Percentiles rank a stretch among this genome's conserved stretches.
phyloP scores from a whole-genome alignment of 2,797 vertebrate species.

The Dendrocincla tyrannina region DNA sequence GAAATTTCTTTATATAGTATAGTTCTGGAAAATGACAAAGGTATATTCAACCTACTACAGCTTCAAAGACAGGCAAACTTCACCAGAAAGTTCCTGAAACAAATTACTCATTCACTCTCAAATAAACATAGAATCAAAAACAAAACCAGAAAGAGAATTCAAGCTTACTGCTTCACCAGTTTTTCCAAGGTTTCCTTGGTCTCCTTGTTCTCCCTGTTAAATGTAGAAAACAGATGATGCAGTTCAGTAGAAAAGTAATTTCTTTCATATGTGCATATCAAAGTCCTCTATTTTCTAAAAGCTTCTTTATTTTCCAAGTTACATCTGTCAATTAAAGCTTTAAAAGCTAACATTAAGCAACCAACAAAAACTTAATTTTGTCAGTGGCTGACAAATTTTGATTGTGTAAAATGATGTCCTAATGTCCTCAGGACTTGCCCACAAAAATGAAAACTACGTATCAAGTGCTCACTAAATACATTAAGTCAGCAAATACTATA shows the following conservation, averaged over 20 bases:
- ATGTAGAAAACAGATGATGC: conserved; percentile 39
- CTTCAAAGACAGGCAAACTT: background rate
- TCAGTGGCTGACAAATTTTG: background rate
- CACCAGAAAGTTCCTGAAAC: background rate
- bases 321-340: background rate
- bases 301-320: background rate
- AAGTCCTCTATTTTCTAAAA: background rate
- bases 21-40: background rate
- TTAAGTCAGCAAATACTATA: background rate
- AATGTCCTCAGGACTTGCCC: background rate
- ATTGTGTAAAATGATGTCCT: background rate
- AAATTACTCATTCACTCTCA: background rate
- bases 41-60: background rate
- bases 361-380: background rate
- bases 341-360: background rate
- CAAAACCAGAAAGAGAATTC: conserved; percentile 23
- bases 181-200: conserved; percentile 89
- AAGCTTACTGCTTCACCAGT: conserved; percentile 87
- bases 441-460: background rate
- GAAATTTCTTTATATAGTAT: background rate
- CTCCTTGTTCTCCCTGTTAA: conserved; percentile 91
- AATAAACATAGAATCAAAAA: conserved; percentile 2
- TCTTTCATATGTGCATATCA: background rate
- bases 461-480: background rate
- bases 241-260: conserved; percentile 8